Percentiles rank a stretch among this genome's conserved stretches.
Evolutionary conservation across 2,113 vertebrate species (phyloP).

Genomic region (Ammodramus savannarum): DNA sequence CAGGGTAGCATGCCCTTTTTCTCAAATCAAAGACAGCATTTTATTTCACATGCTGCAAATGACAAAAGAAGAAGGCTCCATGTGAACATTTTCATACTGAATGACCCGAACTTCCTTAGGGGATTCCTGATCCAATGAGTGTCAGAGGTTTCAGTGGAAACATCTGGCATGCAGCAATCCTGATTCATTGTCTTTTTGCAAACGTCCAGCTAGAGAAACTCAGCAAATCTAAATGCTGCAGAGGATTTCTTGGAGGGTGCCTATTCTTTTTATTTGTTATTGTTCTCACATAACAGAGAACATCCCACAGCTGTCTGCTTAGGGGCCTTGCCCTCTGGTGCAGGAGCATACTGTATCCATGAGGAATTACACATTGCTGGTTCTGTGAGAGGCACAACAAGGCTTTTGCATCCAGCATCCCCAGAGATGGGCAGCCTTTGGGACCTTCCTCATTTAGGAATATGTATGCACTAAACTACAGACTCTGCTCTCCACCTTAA

Average conservation of each 20-base stretch:
- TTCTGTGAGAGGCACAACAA: background rate
- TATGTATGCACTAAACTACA: background rate
- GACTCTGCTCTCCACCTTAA: background rate
- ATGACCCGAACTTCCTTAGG: background rate
- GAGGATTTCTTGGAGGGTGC: background rate
- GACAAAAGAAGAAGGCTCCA: slow-evolving; percentile 5
- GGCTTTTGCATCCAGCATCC: background rate
- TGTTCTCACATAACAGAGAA: background rate
- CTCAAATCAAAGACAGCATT: background rate
- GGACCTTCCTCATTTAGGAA: accelerated
- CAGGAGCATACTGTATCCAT: background rate
- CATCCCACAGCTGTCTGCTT: background rate
- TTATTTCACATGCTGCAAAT: background rate
- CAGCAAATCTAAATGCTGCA: background rate
- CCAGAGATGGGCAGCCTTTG: background rate
- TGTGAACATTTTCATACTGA: background rate
- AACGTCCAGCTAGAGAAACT: background rate
- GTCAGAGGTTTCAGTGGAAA: background rate
- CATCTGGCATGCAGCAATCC: slow-evolving; percentile 9
- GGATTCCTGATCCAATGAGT: background rate
- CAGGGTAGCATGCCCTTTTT: background rate
- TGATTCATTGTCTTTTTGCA: background rate
- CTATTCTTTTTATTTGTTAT: background rate
- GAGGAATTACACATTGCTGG: background rate
- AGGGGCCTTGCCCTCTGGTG: background rate